Base-by-base conservation (phyloP, 1,140 invertebrate species). In the Pogonognathellus flavescens region DNA sequence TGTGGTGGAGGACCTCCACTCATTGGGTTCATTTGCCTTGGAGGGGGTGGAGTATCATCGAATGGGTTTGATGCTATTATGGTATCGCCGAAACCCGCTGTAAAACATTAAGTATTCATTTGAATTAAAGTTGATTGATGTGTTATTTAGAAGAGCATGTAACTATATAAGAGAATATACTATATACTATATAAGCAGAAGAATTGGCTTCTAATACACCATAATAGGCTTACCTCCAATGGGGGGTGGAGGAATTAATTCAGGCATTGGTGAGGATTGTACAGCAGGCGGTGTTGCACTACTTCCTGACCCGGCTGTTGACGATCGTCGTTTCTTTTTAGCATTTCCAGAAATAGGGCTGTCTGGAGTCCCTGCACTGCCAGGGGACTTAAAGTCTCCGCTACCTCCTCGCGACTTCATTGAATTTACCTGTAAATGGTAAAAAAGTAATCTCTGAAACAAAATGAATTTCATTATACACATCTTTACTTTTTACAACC, bases 41-140 rank as follows among this genome's bases (percentile, higher is more conserved):
- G 92, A 91, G 88, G 93, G 89, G 91, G 94, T 25, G 96, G 95
- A 13, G 95, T 96, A 89, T 99, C 97, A 91, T 99, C 97, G 91
- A 99, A 98, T 41, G 97, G 97, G 92, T 98, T 98, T 83, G 95
- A 97, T 53, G 96, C 97, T 86, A 98, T 94, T 89, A 98, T 97
- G 66, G 96, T 97, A 89, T 98, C 96, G 59, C 96, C 96, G 91
- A 96, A 97, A 81, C 95, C 91, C 90, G 93, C 57, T 57, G 11
- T 13, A 83, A 14, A 41, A 41, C 2, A 41, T 3, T 41, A n/a
- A n/a, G n/a, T n/a, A n/a, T n/a, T n/a, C n/a, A n/a, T n/a, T n/a
- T n/a, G n/a, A n/a, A n/a, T n/a, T n/a, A n/a, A n/a, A n/a, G n/a
- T n/a, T n/a, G n/a, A n/a, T n/a, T n/a, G n/a, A n/a, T n/a, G n/a